Conservation (phyloP, 1,140 invertebrate genomes). For the Polyergus mexicanus region DNA sequence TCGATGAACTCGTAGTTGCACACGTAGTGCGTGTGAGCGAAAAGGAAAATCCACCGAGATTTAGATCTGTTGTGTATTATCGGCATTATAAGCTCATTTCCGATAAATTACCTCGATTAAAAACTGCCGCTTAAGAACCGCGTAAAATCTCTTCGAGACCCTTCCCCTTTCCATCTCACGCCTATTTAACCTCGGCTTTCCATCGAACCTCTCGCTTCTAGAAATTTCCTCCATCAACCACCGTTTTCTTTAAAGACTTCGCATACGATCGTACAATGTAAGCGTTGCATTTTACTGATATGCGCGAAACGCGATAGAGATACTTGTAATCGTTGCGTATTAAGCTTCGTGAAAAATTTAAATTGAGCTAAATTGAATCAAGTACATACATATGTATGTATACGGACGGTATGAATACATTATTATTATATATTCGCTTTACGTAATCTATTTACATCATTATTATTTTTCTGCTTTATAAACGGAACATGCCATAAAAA, state of each 20-base stretch:
- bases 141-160: constrained; percentile 60
- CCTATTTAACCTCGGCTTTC: constrained; percentile 2
- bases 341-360: constrained; percentile 20
- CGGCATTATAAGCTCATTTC: constrained; percentile 82
- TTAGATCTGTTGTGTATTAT: constrained; percentile 76
- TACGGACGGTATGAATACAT: neutral
- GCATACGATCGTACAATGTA: neutral
- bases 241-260: constrained; percentile 56
- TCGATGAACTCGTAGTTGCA: constrained; percentile 46
- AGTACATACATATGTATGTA: neutral
- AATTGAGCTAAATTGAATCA: neutral
- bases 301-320: constrained; percentile 29
- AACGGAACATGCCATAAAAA: neutral
- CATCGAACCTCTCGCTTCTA: constrained; percentile 37
- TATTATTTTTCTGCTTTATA: neutral
- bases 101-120: constrained; percentile 80
- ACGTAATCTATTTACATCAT: neutral
- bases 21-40: constrained; percentile 58
- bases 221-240: constrained; percentile 49
- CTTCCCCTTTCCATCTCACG: neutral
- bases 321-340: constrained; percentile 23
- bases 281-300: constrained; percentile 21
- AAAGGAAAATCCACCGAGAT: constrained; percentile 55
- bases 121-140: constrained; percentile 71
- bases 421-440: neutral